Evolutionary conservation across 2,797 vertebrate species (phyloP).

Genomic region (Schizopygopsis malacanthus): DNA sequence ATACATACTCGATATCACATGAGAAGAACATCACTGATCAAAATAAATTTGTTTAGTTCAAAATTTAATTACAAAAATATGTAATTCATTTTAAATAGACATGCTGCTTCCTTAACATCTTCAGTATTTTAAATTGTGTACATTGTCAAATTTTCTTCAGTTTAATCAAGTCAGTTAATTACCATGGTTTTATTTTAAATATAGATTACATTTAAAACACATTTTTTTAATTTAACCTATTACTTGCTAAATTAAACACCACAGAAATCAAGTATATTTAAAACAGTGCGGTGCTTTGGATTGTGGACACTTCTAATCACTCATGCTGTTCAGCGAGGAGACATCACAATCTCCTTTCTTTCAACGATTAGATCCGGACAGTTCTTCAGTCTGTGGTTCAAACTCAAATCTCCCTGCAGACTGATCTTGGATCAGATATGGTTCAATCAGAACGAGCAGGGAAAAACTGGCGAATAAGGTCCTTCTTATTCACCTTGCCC

Average conservation of each 20-base stretch:
- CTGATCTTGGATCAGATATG: slow-evolving; percentile 5
- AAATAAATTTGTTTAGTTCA: slow-evolving; percentile 29
- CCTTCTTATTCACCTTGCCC: slow-evolving; percentile 97
- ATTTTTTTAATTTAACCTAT: background rate
- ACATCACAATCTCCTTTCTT: background rate
- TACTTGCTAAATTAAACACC: background rate
- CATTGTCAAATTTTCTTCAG: background rate
- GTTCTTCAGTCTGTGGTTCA: background rate
- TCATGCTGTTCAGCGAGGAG: background rate
- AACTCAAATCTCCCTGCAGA: background rate
- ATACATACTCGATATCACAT: background rate
- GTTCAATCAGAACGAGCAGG: slow-evolving; percentile 42
- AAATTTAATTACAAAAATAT: slow-evolving; percentile 10
- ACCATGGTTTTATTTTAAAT: background rate
- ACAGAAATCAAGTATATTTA: background rate
- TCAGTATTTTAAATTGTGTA: background rate
- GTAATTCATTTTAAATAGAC: background rate
- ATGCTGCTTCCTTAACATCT: background rate
- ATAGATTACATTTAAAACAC: background rate
- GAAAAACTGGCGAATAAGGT: slow-evolving; percentile 85
- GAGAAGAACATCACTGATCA: background rate
- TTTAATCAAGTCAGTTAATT: background rate
- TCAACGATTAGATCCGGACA: background rate
- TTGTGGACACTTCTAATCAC: background rate
- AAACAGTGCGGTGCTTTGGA: background rate